Evolutionary conservation across 53 echinoderm and acorn worm genomes (phyloP).

Genomic region (Pentamera pediparva): DNA sequence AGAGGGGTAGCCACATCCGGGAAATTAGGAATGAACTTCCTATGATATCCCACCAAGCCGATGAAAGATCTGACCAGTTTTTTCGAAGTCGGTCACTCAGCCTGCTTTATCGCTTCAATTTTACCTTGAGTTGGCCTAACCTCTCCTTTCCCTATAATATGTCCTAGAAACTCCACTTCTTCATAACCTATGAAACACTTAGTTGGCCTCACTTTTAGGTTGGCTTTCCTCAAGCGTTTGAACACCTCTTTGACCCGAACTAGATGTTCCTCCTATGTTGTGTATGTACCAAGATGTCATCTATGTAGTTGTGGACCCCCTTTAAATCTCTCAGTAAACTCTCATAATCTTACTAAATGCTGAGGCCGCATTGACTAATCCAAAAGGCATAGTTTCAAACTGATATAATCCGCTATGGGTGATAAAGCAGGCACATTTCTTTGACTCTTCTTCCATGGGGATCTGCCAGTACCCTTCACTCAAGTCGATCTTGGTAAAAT

Average conservation of each 20-base stretch:
- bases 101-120: background rate
- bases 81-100: constrained; percentile 11
- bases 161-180: constrained; percentile 24
- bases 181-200: constrained; percentile 28
- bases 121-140: background rate
- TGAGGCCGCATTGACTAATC: constrained; percentile 31
- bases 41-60: constrained; percentile 25
- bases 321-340: constrained; percentile 5
- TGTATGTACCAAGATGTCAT: constrained; percentile 12
- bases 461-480: constrained; percentile 65
- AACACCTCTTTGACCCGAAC: background rate
- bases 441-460: background rate
- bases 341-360: constrained; percentile 36
- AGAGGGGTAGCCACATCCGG: constrained; percentile 22
- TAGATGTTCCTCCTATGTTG: constrained; percentile 21
- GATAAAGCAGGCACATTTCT: background rate
- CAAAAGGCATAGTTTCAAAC: constrained; percentile 30
- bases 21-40: constrained; percentile 30
- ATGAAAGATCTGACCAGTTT: constrained; percentile 18
- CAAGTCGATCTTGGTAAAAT: constrained; percentile 44
- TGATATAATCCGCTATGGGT: background rate
- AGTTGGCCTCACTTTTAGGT: constrained; percentile 13
- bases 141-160: constrained; percentile 8
- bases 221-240: background rate
- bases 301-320: constrained; percentile 37